Conservation (phyloP, 2,797 vertebrate species). For the Heliangelus exortis region DNA sequence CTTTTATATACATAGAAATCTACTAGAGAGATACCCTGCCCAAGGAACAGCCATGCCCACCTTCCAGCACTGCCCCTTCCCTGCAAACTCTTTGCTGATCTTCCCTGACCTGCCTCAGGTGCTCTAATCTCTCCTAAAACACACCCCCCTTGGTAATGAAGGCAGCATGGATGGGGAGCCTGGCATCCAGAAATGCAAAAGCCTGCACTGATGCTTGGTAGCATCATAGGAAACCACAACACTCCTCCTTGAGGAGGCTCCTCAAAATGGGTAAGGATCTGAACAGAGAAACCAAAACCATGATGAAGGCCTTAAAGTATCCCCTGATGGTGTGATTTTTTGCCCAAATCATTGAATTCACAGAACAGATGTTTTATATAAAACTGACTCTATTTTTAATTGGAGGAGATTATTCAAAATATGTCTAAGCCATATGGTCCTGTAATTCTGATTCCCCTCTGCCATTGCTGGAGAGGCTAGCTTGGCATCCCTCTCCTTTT, state of each 20-base stretch:
- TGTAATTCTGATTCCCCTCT: slow-evolving; percentile 29
- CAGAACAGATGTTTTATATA: slow-evolving; percentile 63
- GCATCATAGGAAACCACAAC: neutral
- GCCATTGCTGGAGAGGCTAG: slow-evolving; percentile 38
- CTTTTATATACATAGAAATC: neutral
- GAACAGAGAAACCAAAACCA: slow-evolving; percentile 27
- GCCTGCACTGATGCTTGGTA: neutral
- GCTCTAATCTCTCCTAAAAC: neutral
- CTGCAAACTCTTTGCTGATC: neutral
- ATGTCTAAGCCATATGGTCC: slow-evolving; percentile 42
- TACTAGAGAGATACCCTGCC: neutral
- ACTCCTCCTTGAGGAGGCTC: neutral
- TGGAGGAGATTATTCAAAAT: slow-evolving; percentile 64
- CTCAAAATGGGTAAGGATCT: neutral
- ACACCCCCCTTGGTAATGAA: neutral
- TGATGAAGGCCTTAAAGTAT: neutral
- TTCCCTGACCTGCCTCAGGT: neutral
- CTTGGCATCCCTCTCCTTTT: slow-evolving; percentile 42
- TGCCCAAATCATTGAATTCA: slow-evolving; percentile 14
- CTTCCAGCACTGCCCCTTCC: neutral
- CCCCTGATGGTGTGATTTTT: neutral
- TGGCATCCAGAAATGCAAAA: neutral
- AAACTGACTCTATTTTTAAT: slow-evolving; percentile 65
- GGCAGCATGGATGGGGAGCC: neutral
- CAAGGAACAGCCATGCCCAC: neutral